Base-by-base conservation (phyloP, 2,113 vertebrate species). In the Seriola dumerili region DNA sequence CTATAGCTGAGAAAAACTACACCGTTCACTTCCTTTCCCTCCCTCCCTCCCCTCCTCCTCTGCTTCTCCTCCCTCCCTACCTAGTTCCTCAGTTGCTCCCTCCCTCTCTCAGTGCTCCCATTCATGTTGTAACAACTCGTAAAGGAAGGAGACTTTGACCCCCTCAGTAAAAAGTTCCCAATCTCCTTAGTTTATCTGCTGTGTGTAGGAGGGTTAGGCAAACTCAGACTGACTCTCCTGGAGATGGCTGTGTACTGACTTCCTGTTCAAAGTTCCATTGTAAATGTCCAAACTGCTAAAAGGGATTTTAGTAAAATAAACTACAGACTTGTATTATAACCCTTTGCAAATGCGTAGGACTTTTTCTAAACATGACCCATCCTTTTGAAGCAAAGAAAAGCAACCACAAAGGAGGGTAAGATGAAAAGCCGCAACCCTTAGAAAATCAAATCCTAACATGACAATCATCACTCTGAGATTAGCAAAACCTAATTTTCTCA, bases 131-230 rank as follows among this genome's bases (percentile, higher is more conserved):
- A 94, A 95, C 94, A 94, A 94, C 94, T 95, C 91, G 57, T 96
- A 95, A 96, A 96, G 91, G 87, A 88, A 92, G 78, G 90, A 92
- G 94, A 96, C 95, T 96, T 96, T 95, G 95, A 96, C 94, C 95
- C 84, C 75, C 55, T 91, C 84, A 81, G 90, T 91, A 85, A 91
- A 92, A 94, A 78, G 81, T 74, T 90, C 90, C 84, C 88, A 61
- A 72, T 82, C 83, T 78, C 70, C 80, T 67, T 76, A 17, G 72
- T 69, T 89, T 83, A 87, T 90, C 88, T 79, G 83, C 68, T 63
- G 55, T 50, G 72, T 73, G 73, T 78, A 61, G 77, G 79, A 75
- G 82, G 65, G 79, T 76, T 76, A 29, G 72, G 85, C 72, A 83
- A 80, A 89, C 82, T 80, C 57, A 44, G 66, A 69, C 25, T 4